Base-by-base conservation (phyloP, 2,113 vertebrate genomes). In the Plestiodon gilberti region DNA sequence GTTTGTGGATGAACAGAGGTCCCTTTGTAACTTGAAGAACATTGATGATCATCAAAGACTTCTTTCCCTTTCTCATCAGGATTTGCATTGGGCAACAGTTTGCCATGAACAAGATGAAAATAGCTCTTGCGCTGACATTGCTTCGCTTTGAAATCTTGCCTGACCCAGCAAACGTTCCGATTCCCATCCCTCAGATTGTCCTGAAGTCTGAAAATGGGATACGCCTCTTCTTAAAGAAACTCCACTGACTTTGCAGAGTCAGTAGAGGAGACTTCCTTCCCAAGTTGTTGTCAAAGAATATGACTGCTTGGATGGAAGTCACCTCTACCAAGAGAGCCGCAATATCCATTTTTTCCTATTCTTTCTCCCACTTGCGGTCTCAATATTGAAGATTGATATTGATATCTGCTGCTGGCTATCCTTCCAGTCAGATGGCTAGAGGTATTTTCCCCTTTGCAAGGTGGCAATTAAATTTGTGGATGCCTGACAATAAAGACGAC, bases 81-180 rank as follows among this genome's bases (percentile, higher is more conserved):
- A 98, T 98, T 85, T 98, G 98, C 96, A 98, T 98, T 0, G 98
- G 98, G 69, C 98, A 98, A 95, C 97, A 88, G 83, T 98, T 98
- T 30, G 97, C 98, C 87, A 97, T 98, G 97, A 97, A 96, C 0
- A 97, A 98, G 94, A 93, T 98, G 94, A 98, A 98, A 90, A 95
- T 97, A 67, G 95, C 91, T 0, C 93, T 96, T 18, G 97, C 97
- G 1, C 43, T 97, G 91, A 97, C 95, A 1, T 94, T 98, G 67
- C 96, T 88, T 89, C 96, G 93, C 70, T 98, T 97, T 3, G 61
- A 97, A 48, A 94, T 98, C 87, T 91, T 94, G 0, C 95, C 96
- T 0, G 97, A 98, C 69, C 94, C 94, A 0, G 0, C 85, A 33
- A 86, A 40, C 0, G 95, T 92, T 76, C 97, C 97, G 25, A 91